Percentiles rank a stretch among this genome's conserved stretches.
Conservation (phyloP, 35 echinoderm and acorn worm genomes). For the Acanthaster planci region DNA sequence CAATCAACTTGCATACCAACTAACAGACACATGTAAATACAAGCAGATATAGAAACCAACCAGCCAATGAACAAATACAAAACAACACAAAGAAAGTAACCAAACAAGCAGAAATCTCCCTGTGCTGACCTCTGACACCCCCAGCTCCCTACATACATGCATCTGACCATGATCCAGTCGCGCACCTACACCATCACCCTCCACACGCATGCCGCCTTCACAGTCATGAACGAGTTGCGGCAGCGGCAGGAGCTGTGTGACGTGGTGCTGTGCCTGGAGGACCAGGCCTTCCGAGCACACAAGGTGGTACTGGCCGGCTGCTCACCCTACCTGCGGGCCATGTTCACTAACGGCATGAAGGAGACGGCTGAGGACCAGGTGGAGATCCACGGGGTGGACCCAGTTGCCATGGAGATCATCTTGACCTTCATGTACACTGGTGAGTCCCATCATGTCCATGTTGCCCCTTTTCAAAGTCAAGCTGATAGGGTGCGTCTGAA, state of each 20-base stretch:
- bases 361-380: constrained; percentile 84
- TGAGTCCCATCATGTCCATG: background rate
- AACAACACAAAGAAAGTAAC: too few species aligned
- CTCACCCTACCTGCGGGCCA: constrained; percentile 93
- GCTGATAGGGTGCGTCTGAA: too few species aligned
- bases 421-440: constrained; percentile 95
- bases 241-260: constrained; percentile 85
- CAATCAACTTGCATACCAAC: too few species aligned
- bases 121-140: too few species aligned
- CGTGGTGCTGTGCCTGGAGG: constrained; percentile 80
- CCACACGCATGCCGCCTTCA: constrained; percentile 84
- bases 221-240: constrained; percentile 92
- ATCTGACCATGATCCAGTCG: constrained; percentile 70
- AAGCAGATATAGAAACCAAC: too few species aligned
- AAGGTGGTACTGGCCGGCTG: constrained; percentile 90
- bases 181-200: constrained; percentile 81
- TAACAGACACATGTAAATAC: too few species aligned
- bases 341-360: constrained; percentile 99
- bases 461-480: too few species aligned
- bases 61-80: too few species aligned
- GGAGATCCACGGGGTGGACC: constrained; percentile 95
- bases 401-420: constrained; percentile 97
- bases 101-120: too few species aligned
- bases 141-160: background rate
- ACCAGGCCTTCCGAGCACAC: constrained; percentile 87